Base-by-base conservation (phyloP, 1,140 invertebrate genomes). In the Scylla paramamosain region DNA sequence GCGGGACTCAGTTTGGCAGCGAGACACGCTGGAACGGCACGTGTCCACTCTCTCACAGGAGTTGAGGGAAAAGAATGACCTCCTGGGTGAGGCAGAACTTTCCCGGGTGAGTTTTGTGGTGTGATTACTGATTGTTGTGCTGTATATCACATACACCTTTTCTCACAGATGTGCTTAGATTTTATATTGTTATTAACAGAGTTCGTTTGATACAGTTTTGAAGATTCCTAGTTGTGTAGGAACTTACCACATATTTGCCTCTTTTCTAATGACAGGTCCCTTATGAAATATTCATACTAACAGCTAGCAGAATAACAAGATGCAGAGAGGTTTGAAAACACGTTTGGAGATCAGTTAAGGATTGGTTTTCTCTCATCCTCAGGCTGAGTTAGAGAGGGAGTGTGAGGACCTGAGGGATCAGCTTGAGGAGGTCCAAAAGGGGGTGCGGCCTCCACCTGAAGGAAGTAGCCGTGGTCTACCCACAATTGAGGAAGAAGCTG, bases 401-500 rank as follows among this genome's bases (percentile, higher is more conserved):
- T 94, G 93, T 82, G 95, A 95, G 82, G 95, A 95, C 39, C 90
- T 95, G 10, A 25, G 95, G 10, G 95, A 95, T 83, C 95, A 95
- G 39, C 67, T 95, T n/a, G 93, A 96, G 46, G 94, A 97, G 48
- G 95, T 96, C 25, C 96, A 96, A 86, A 96, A 95, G 83, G 96
- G 91, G 16, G 86, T 95, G 31, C 91, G 95, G n/a, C 92, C 93
- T 8, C 88, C 46, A 16, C 95, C 95, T 8, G 95, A 95, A 89
- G 95, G 95, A 20, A 92, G 93, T 45, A 52, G 89, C 46, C 93
- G 93, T 4, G 95, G 93, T 32, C 93, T 95, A 0, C 89, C 95
- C 4, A 95, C 95, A 46, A 95, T 95, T 20, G 93, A 95, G 67
- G 95, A 95, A 39, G 95, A 95, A 25, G 31, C 45, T 45, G 95